phyloP scores from a whole-genome alignment of 2,888 invertebrate species.

The Rutpela maculata region DNA sequence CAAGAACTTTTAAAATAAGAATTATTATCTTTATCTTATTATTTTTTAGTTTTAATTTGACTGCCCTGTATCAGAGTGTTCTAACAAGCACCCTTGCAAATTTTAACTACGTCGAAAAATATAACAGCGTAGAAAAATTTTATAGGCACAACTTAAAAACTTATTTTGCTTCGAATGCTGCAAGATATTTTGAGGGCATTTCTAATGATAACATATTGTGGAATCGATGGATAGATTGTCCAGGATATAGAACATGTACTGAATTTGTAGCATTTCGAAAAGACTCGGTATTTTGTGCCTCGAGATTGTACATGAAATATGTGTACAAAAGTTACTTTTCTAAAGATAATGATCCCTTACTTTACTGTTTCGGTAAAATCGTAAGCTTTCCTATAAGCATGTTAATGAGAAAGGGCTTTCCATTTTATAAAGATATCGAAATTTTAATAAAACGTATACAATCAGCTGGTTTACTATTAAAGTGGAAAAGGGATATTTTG shows the following conservation, averaged over 20 bases:
- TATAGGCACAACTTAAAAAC: slow-evolving; percentile 57
- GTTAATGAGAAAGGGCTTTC: slow-evolving; percentile 66
- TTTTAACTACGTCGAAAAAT: slow-evolving; percentile 59
- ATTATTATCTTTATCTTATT: slow-evolving; percentile 57
- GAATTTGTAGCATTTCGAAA: slow-evolving; percentile 56
- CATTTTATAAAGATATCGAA: slow-evolving; percentile 61
- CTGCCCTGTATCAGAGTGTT: slow-evolving; percentile 59
- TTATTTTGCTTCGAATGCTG: slow-evolving; percentile 56
- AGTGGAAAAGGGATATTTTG: slow-evolving; percentile 47
- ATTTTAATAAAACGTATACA: slow-evolving; percentile 59
- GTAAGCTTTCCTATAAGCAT: slow-evolving; percentile 67
- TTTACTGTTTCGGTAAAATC: slow-evolving; percentile 62
- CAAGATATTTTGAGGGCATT: slow-evolving; percentile 55
- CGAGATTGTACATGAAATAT: slow-evolving; percentile 63
- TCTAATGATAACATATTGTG: slow-evolving; percentile 24
- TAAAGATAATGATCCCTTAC: slow-evolving; percentile 49
- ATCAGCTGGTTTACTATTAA: slow-evolving; percentile 58
- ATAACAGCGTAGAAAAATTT: slow-evolving; percentile 59
- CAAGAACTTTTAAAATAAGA: slow-evolving; percentile 54
- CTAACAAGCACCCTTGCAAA: slow-evolving; percentile 61
- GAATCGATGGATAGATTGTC: slow-evolving; percentile 52
- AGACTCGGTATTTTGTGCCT: slow-evolving; percentile 60
- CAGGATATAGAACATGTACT: slow-evolving; percentile 58
- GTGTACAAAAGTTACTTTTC: slow-evolving; percentile 60
- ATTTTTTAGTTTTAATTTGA: slow-evolving; percentile 59